A percentile compares a stretch with the other conserved stretches of the same genome.
These are phyloP conservation scores for Falco punctatus DNA, from an alignment of 2,113 vertebrate genomes.

Conservation along the genomic window DNA sequence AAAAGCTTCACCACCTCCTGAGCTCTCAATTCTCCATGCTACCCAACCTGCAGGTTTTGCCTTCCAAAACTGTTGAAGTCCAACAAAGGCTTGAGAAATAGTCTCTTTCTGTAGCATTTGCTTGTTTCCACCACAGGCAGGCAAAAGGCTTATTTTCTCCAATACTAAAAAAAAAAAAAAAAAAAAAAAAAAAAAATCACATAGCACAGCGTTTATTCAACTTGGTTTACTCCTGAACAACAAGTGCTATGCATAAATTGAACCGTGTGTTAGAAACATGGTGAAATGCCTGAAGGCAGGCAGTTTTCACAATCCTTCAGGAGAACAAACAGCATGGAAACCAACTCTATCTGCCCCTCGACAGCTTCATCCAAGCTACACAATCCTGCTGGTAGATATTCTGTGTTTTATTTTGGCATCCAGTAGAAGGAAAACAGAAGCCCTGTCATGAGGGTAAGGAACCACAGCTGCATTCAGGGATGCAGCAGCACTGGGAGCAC, in stretches of 20 bases:
- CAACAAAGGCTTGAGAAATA: not conserved
- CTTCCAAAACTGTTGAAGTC: not conserved
- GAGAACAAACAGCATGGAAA: not conserved
- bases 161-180: constrained; percentile 73
- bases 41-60: not conserved
- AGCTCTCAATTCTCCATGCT: not conserved
- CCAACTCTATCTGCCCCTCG: not conserved
- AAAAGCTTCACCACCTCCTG: not conserved
- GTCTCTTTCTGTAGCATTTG: not conserved
- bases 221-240: not conserved
- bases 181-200: not conserved
- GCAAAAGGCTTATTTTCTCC: constrained; percentile 77
- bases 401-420: not conserved
- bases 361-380: not conserved
- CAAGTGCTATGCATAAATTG: not conserved
- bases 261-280: not conserved
- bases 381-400: not conserved
- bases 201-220: not conserved
- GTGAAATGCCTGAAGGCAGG: not conserved
- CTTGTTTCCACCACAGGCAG: not conserved
- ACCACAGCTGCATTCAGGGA: not conserved
- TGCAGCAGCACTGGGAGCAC: not conserved
- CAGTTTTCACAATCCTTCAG: not conserved
- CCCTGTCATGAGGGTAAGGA: not conserved
- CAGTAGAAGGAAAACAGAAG: not conserved